Base-by-base conservation (phyloP, 2,888 invertebrate genomes). In the Orthonychiurus folsomi region DNA sequence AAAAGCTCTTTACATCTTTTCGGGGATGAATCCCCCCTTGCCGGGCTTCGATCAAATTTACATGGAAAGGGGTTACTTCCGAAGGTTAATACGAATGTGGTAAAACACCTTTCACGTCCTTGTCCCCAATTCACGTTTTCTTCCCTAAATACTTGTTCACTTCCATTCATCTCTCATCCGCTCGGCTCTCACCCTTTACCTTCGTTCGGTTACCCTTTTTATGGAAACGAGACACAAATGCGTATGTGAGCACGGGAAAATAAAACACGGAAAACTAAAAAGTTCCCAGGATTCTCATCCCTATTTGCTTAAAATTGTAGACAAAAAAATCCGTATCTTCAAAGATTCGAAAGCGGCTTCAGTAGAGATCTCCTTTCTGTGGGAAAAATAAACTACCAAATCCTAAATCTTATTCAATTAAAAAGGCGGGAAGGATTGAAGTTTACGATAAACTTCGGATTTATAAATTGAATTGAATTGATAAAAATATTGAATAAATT, bases 151-250 rank as follows among this genome's bases (percentile, higher is more conserved):
- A 59, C 20, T 37, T 50, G n/a, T 47, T 20, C 59, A n/a, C 23
- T 28, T 57, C 12, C 24, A 48, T 50, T 21, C 18, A 15, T 21
- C 57, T 26, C 20, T 57, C 37, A 5, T 21, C 23, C 9, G 2
- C 48, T 47, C 12, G 47, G 23, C 9, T 55, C 21, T 25, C 56
- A 25, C 48, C 3, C 26, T 21, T 28, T 18, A 15, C 53, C n/a
- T 52, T 26, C 28, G 50, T 52, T 21, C 3, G n/a, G 56, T 56
- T 56, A 56, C 56, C 56, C 56, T 56, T 56, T 56, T 56, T 56
- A 60, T 37, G 55, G 23, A 26, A 60, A 60, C 37, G 37, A 37
- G 37, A 37, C 15, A 15, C 37, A 37, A 15, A 37, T 37, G 37
- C 37, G 37, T 5, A 37, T 37, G 37, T 15, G 37, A 37, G 15